Base-by-base conservation (phyloP, 2,888 invertebrate genomes). In the Malthinus flaveolus region DNA sequence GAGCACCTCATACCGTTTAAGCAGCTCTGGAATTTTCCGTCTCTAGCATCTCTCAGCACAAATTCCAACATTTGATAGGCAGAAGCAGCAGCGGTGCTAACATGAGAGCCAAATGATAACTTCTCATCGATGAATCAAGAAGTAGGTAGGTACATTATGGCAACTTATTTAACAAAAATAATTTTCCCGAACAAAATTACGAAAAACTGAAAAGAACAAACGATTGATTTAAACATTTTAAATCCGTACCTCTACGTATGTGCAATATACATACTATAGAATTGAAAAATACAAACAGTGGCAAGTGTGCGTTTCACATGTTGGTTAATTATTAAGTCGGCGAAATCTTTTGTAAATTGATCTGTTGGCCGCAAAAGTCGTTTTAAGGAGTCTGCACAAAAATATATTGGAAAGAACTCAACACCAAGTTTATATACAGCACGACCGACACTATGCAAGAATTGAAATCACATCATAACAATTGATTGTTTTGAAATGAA, bases 241-340 rank as follows among this genome's bases (percentile, higher is more conserved):
- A 23, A 23, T 23, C 23, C 10, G 10, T 10, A 36, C 6, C 12
- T n/a, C 6, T n/a, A 6, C 6, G 10, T 36, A 36, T 1, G 8
- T 36, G 12, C 9, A 23, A 5, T 23, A 23, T 1, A 1, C 3
- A 1, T n/a, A 36, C 5, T 5, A 12, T 36, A 11, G 12, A 6
- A 36, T 36, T n/a, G 6, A 11, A 36, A 36, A 11, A 3, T 6
- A n/a, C 10, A 36, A 46, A 39, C 31, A 48, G 54, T 54, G 48
- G 53, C 52, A 46, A 37, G 32, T 32, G 48, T 48, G 44, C 32
- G 54, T 52, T 48, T 54, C 49, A 49, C 55, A 49, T 49, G 32
- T 55, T 49, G 49, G 42, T 55, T 55, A 55, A 55, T 55, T 55
- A 55, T 48, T 13, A 13, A 32, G 55, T 49, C 49, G 55, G 49